These are phyloP conservation scores for Tanypteryx hageni DNA, from an alignment of 2,888 invertebrate genomes.

Conservation along the genomic window DNA sequence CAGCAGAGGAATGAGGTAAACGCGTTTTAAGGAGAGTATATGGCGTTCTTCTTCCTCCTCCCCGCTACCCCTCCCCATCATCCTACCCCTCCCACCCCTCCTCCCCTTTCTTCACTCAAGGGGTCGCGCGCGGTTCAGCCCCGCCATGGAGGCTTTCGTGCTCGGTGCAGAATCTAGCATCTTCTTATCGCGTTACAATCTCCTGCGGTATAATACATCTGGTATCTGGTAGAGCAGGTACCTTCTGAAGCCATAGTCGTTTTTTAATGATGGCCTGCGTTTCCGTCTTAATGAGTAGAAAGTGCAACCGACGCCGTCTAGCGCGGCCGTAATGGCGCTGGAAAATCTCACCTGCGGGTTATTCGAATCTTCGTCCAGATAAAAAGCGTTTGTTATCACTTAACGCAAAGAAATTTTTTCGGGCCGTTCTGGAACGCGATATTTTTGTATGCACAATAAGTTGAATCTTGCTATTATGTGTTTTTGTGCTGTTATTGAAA, in stretches of 20 bases:
- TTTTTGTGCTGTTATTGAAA: too few relatives aligned
- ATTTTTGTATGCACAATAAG: too few relatives aligned
- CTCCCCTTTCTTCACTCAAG: not conserved
- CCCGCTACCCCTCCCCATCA: too few relatives aligned
- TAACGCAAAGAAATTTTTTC: too few relatives aligned
- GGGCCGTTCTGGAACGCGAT: too few relatives aligned
- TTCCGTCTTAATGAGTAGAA: not conserved
- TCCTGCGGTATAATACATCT: not conserved
- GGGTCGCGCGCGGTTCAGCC: not conserved
- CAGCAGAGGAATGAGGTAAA: too few relatives aligned
- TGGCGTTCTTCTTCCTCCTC: too few relatives aligned
- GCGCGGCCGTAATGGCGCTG: not conserved
- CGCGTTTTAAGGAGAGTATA: too few relatives aligned
- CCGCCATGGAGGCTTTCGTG: not conserved
- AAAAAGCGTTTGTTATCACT: too few relatives aligned
- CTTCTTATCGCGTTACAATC: not conserved
- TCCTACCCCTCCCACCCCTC: too few relatives aligned
- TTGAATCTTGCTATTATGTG: too few relatives aligned
- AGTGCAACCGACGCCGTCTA: not conserved
- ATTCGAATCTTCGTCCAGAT: too few relatives aligned
- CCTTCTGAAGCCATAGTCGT: not conserved
- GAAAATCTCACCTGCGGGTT: not conserved
- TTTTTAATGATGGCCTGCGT: not conserved
- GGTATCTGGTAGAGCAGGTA: not conserved
- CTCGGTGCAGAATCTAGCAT: not conserved